Evolutionary conservation across 2,888 invertebrate genomes (phyloP), one percentile per base, ranked within the genome.

Genomic region (Podotricha telesiphe): DNA sequence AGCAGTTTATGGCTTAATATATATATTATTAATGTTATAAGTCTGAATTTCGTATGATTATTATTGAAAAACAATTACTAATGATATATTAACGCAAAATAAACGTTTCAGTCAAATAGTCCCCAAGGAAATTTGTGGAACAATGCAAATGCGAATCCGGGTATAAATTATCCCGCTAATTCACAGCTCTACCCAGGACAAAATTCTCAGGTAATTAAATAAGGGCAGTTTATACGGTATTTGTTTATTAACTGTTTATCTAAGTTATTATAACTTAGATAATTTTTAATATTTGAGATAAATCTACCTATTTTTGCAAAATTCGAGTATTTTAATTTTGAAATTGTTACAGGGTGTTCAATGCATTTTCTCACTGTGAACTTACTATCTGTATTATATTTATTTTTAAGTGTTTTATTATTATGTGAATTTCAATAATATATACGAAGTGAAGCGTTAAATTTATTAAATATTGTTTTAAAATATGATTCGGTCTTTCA

Each of bases 111-210:
- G 70, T 28, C 51, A 40, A 69, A 69, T 56, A 70, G 69, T 73
- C 73, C 73, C 58, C 71, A 67, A 68, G 73, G 67, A 73, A 73
- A 65, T 65, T 64, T 53, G 56, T 73, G 79, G 79, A 78, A 75
- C 62, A 68, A 73, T 73, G 73, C 74, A 77, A 77, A 75, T 65
- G 77, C 74, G 72, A 78, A 78, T 73, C 71, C 75, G 61, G 76
- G 74, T 70, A 75, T 75, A 74, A 79, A 80, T 80, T 81, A 78
- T 75, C 81, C 78, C 40, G 72, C 70, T 74, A 77, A 79, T 79
- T 74, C 77, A 73, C 78, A 77, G 77, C 76, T 73, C 73, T 78
- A 81, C 71, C 77, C 78, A 67, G 76, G 75, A 72, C 75, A 75
- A 67, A 59, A 67, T 67, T 47, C 59, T 15, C 62, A 62, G 62